Conservation (phyloP, 2,888 invertebrate genomes). For the Habroteleia sp. region DNA sequence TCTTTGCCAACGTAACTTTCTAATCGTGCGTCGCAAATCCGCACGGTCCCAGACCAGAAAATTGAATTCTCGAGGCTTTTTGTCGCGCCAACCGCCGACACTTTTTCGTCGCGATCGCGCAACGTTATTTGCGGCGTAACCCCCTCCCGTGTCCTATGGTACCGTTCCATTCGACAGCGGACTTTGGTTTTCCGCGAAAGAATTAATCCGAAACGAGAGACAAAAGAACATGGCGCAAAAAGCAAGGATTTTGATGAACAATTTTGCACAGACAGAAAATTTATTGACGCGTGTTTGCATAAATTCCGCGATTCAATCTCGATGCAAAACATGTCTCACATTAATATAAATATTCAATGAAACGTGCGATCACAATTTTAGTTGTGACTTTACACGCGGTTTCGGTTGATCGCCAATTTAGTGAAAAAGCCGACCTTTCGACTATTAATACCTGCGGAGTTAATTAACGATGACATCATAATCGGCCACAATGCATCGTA, state of each 20-base stretch:
- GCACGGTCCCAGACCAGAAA: conserved; percentile 48
- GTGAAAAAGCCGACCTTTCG: conserved; percentile 26
- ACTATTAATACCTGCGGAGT: conserved; percentile 10
- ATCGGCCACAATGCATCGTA: conserved; percentile 1
- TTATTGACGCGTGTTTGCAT: conserved; percentile 47
- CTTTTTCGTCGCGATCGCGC: conserved; percentile 44
- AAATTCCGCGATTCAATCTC: conserved; percentile 48
- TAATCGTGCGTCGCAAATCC: conserved; percentile 49
- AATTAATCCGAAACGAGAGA: conserved; percentile 45
- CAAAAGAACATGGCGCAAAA: conserved; percentile 23
- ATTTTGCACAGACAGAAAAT: conserved; percentile 41
- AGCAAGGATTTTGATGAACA: conserved; percentile 49
- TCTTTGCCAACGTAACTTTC: conserved; percentile 31
- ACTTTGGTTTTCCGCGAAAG: conserved; percentile 52
- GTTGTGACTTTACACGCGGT: conserved; percentile 33
- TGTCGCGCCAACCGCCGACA: conserved; percentile 36
- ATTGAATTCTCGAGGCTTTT: conserved; percentile 46
- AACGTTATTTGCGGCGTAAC: conserved; percentile 47
- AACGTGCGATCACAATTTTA: conserved; percentile 25
- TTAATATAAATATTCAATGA: conserved; percentile 56
- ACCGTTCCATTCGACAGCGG: conserved; percentile 31
- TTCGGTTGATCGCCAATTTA: conserved; percentile 26
- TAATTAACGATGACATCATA: conserved; percentile 35
- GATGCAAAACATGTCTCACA: conserved; percentile 43
- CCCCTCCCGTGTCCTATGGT: conserved; percentile 21